phyloP scores from a whole-genome alignment of 2,113 vertebrate species.

The Dromiciops gliroides region DNA sequence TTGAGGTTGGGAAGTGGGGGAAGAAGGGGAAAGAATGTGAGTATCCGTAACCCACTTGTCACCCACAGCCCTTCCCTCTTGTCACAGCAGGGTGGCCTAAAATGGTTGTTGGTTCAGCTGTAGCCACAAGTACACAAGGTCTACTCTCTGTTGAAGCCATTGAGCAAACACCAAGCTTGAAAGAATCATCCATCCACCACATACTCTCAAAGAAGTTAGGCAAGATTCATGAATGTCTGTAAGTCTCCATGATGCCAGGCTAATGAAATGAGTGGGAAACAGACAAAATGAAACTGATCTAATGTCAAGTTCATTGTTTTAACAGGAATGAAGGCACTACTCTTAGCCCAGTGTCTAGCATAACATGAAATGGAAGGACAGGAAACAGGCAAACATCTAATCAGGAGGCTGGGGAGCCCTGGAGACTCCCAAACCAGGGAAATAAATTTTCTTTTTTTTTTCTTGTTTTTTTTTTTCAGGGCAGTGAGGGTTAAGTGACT shows the following conservation, averaged over 20 bases:
- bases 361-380: not conserved
- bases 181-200: not conserved
- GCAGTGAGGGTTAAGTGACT: too few relatives aligned
- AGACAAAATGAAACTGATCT: not conserved
- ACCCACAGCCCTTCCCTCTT: not conserved
- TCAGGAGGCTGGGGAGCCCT: not conserved
- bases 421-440: not conserved
- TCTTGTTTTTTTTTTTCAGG: too few relatives aligned
- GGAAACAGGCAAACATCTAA: not conserved
- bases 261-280: not conserved
- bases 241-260: not conserved
- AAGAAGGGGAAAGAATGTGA: not conserved
- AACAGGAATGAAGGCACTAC: not conserved
- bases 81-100: not conserved
- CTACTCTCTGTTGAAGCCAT: not conserved
- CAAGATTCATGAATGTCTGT: not conserved
- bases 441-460: too few relatives aligned
- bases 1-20: not conserved
- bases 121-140: not conserved
- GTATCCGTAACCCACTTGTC: not conserved
- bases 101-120: not conserved
- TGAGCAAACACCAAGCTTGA: not conserved
- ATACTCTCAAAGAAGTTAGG: not conserved
- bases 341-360: not conserved
- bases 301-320: not conserved